These are phyloP conservation scores for Atherinosoma microstoma DNA, from an alignment of 2,797 vertebrate genomes.

Conservation along the genomic window DNA sequence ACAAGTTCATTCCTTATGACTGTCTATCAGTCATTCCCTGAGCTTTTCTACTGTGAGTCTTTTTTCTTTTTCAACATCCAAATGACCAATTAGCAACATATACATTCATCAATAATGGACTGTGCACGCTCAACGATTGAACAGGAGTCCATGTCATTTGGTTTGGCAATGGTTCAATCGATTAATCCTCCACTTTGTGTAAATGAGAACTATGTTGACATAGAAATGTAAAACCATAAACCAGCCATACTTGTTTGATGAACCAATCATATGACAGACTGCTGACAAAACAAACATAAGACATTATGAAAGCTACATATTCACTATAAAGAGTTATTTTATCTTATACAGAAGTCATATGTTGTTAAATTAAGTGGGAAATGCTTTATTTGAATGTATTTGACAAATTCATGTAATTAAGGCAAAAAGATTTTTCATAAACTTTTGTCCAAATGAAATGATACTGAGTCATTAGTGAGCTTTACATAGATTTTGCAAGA, in stretches of 20 bases:
- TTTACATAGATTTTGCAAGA: background rate
- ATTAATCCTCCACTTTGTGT: background rate
- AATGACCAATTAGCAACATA: background rate
- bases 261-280: conserved; percentile 17
- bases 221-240: background rate
- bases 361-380: too few relatives aligned
- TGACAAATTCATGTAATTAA: background rate
- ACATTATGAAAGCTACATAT: background rate
- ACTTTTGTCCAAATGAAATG: conserved; percentile 8
- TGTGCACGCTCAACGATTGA: background rate
- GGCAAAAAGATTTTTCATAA: background rate
- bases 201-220: background rate
- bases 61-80: background rate
- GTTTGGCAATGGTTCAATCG: background rate
- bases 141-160: background rate
- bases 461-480: background rate
- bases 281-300: conserved; percentile 20
- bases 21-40: background rate
- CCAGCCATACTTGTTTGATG: background rate
- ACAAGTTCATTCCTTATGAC: background rate
- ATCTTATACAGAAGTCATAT: too few relatives aligned
- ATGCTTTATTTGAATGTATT: too few relatives aligned
- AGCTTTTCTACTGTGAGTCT: background rate
- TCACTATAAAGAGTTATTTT: too few relatives aligned
- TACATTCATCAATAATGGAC: background rate